Evolutionary conservation across 1,140 invertebrate genomes (phyloP), one percentile per base, ranked within the genome.

Genomic region (Anastrepha ludens): DNA sequence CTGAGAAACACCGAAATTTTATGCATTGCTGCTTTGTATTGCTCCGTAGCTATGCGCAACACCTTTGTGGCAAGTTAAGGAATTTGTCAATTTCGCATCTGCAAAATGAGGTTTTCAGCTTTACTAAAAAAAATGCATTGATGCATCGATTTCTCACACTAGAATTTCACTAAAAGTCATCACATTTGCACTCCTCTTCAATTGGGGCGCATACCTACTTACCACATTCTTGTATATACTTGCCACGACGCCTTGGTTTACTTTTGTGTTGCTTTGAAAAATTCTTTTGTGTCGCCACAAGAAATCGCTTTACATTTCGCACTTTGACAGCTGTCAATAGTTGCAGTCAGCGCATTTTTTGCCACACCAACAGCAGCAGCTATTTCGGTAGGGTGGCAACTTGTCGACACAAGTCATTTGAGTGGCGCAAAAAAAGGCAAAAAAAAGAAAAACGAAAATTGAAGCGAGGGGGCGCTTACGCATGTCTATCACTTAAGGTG

Each of bases 241-340:
- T 20, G 7, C n/a, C 5, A 29, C 29, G 29, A 17, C 60, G 5
- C n/a, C 29, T 67, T 13, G 47, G 44, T 55, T 7, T n/a, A 11
- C 44, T 9, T 81, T 81, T 81, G 50, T 11, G 39, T 9, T 20
- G 47, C 74, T 17, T n/a, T 81, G 47, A 81, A 81, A 81, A 81
- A 81, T 81, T 81, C 74, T 47, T 81, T 81, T 81, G 74, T 81
- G 74, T 81, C 74, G 74, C 74, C 74, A 81, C 74, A 81, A 81
- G 74, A 81, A 81, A 81, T 81, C 74, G 74, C 17, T 81, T 81
- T 55, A 81, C 74, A 81, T 81, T 81, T 81, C 74, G 74, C 74
- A 55, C 74, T 81, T 81, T 81, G 74, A 81, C 74, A 81, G 74
- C 74, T 81, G 47, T 81, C 74, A 81, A 81, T 81, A 81, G 50